Evolutionary conservation across 2,888 invertebrate species (phyloP), one percentile per base, ranked within the genome.

Genomic region (Dasysyrphus albostriatus): DNA sequence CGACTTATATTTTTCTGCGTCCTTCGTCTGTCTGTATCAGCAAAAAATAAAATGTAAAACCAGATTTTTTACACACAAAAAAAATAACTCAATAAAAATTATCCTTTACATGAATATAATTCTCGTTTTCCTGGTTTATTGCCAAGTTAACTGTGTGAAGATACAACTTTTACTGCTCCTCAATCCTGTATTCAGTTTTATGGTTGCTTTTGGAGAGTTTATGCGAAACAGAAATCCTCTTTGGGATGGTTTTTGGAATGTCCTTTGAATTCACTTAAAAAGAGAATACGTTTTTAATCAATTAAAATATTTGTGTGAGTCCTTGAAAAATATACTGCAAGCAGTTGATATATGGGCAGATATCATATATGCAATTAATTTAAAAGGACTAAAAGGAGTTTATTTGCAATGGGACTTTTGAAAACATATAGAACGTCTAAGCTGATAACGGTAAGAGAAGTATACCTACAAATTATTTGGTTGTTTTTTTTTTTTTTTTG

Each of bases 261-360:
- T 67, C 34, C 67, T 67, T 67, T 67, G 5, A 19, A 34, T 29
- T n/a, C 10, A 10, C 19, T 37, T 24, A 19, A 34, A 67, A 47
- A 16, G 9, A 32, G 9, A 32, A 65, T 10, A 10, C 37, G 49
- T 49, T 65, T 67, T 67, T 67, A 67, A 67, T 67, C 67, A 67
- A 67, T 49, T 67, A 67, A 67, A 67, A 67, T 67, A 67, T 49
- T 19, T 29, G 32, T 32, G 4, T 34, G 7, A 14, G 34, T 67
- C 49, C 67, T 67, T 49, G 34, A 49, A 49, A 67, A 49, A 19
- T 8, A 14, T 65, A 3, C 44, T 32, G 29, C n/a, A 16, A 32
- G 29, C 24, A 24, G 24, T 24, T 24, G 3, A 24, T 2, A 24
- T 29, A 8, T 12, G 44, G 7, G 14, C n/a, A 44, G 1, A 59